Evolutionary conservation across 2,113 vertebrate genomes (phyloP).

Genomic region (Channa argus): DNA sequence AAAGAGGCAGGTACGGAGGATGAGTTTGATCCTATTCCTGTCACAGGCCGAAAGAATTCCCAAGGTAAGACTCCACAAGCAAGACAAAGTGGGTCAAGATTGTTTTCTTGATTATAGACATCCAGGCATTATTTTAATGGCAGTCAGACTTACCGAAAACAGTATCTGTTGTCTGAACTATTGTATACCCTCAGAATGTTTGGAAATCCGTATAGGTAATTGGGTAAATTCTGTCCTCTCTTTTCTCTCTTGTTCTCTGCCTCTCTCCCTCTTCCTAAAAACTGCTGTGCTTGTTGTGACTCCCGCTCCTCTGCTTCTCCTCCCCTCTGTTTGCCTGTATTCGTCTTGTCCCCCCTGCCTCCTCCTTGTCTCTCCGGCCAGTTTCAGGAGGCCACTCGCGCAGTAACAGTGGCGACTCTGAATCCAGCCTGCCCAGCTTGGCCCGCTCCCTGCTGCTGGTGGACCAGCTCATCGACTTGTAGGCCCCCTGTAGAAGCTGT

Average conservation of each 20-base stretch:
- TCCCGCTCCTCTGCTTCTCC: conserved; percentile 43
- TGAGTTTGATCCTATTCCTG: conserved; percentile 98
- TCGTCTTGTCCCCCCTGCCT: conserved; percentile 5
- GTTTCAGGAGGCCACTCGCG: conserved; percentile 97
- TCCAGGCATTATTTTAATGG: neutral
- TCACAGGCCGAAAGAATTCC: conserved; percentile 95
- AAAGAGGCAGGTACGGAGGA: conserved; percentile 91
- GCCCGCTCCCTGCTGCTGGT: conserved; percentile 98
- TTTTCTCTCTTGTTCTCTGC: conserved; percentile 16
- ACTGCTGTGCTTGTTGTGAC: conserved; percentile 63
- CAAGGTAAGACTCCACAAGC: conserved; percentile 87
- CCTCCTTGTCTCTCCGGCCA: conserved; percentile 64
- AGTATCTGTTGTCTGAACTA: conserved; percentile 4
- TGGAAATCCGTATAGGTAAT: conserved; percentile 45
- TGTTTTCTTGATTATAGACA: conserved; percentile 1
- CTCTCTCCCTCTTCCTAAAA: conserved; percentile 74
- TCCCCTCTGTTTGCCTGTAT: conserved; percentile 41
- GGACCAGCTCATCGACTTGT: conserved; percentile 99
- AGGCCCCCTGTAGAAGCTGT: conserved; percentile 76
- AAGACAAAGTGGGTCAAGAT: conserved; percentile 10
- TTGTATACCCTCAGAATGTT: conserved; percentile 19
- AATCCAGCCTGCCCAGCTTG: conserved; percentile 99
- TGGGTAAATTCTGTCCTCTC: conserved; percentile 58
- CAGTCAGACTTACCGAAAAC: neutral
- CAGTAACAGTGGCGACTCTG: conserved; percentile 99